These are phyloP conservation scores for Aix galericulata DNA, from an alignment of 2,113 vertebrate species.

Conservation along the genomic window DNA sequence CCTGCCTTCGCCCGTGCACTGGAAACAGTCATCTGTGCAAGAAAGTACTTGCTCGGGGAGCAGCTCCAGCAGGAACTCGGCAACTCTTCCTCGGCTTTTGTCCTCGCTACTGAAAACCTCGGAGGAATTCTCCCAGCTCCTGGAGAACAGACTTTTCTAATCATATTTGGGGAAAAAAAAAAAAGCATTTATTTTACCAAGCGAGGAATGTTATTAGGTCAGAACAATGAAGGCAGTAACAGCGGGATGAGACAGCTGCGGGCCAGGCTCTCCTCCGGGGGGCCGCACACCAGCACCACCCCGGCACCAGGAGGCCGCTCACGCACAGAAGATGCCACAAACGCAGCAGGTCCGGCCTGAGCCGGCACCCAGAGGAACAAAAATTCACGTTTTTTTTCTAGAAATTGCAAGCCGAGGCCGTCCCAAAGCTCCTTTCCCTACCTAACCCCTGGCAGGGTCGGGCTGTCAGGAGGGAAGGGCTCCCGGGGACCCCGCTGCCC, in stretches of 20 bases:
- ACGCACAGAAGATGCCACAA: neutral
- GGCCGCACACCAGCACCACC: neutral
- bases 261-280: neutral
- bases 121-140: constrained; percentile 13
- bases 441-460: neutral
- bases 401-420: neutral
- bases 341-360: neutral
- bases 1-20: neutral
- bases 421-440: neutral
- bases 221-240: constrained; percentile 37
- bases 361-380: neutral
- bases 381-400: neutral
- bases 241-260: constrained; percentile 13
- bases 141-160: neutral
- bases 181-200: neutral
- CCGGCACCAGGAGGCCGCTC: neutral
- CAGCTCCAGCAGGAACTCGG: constrained; percentile 7
- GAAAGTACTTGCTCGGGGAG: neutral
- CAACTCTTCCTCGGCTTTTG: constrained; percentile 4
- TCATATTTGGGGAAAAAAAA: neutral
- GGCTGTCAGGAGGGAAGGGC: neutral
- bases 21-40: neutral
- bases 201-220: constrained; percentile 36
- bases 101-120: neutral
- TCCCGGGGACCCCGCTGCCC: neutral